Evolutionary conservation across 2,797 vertebrate genomes (phyloP).

Genomic region (Glyptemys insculpta): DNA sequence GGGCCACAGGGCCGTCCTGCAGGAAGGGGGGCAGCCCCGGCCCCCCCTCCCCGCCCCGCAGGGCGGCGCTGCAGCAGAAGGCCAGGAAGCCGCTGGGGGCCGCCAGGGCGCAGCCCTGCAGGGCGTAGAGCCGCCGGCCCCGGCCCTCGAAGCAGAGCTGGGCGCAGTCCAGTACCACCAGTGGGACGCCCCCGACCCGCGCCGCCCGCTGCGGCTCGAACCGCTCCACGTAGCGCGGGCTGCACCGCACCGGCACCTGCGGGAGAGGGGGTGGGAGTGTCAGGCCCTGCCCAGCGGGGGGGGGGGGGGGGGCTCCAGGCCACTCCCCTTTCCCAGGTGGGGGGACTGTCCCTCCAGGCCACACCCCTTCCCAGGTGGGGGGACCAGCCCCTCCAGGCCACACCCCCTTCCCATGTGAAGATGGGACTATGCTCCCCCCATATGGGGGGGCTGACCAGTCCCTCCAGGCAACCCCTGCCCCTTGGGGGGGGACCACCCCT

Average conservation of each 20-base stretch:
- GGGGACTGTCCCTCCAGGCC: too few relatives aligned
- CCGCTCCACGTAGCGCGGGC: conserved; percentile 25
- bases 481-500: too few relatives aligned
- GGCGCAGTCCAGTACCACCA: conserved; percentile 59
- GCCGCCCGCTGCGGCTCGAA: conserved; percentile 45
- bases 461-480: too few relatives aligned
- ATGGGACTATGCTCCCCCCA: too few relatives aligned
- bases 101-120: not conserved
- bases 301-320: not conserved
- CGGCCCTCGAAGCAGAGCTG: conserved; percentile 60
- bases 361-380: too few relatives aligned
- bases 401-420: too few relatives aligned
- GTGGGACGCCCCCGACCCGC: not conserved
- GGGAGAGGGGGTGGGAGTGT: not conserved
- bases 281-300: not conserved
- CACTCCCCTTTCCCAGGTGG: not conserved
- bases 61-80: not conserved
- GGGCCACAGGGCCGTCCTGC: not conserved
- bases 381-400: too few relatives aligned
- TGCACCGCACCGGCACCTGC: conserved; percentile 53
- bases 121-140: not conserved
- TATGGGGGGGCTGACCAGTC: too few relatives aligned
- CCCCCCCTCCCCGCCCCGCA: not conserved
- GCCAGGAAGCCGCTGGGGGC: not conserved
- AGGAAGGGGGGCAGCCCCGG: conserved; percentile 16